Conservation (phyloP, 2,888 invertebrate species). For the Spicauda simplicius region DNA sequence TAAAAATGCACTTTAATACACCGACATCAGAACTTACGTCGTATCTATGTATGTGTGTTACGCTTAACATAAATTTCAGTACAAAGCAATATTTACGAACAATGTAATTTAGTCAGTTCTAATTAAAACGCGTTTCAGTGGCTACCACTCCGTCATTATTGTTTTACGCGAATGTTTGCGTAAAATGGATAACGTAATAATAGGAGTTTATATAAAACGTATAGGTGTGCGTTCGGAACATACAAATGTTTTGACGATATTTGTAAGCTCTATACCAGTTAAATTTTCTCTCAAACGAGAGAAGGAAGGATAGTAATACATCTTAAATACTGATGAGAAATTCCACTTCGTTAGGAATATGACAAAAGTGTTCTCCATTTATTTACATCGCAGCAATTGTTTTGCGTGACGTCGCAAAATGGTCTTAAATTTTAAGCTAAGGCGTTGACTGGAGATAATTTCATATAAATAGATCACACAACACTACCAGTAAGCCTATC, state of each 20-base stretch:
- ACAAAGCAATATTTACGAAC: slow-evolving; percentile 33
- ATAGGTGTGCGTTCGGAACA: too few species aligned
- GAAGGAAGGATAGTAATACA: background rate
- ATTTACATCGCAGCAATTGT: background rate
- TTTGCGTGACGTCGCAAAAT: background rate
- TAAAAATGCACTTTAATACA: background rate
- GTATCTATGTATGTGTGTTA: background rate
- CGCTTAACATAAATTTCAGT: background rate
- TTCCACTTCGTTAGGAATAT: background rate
- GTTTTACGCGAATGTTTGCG: slow-evolving; percentile 43
- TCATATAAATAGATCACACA: background rate
- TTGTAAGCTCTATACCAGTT: too few species aligned
- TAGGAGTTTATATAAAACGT: too few species aligned
- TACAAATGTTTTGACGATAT: too few species aligned
- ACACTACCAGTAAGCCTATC: too few species aligned
- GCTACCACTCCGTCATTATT: slow-evolving; percentile 42
- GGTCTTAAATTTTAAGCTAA: background rate
- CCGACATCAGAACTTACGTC: background rate
- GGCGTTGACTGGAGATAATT: background rate
- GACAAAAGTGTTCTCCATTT: background rate
- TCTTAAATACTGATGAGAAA: background rate
- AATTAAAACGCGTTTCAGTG: slow-evolving; percentile 55
- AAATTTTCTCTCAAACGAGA: too few species aligned
- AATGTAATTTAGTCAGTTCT: slow-evolving; percentile 50
- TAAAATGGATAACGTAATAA: slow-evolving; percentile 27